Percentiles rank a stretch among this genome's conserved stretches.
Conservation (phyloP, 1,140 invertebrate genomes). For the Gryon sp. region DNA sequence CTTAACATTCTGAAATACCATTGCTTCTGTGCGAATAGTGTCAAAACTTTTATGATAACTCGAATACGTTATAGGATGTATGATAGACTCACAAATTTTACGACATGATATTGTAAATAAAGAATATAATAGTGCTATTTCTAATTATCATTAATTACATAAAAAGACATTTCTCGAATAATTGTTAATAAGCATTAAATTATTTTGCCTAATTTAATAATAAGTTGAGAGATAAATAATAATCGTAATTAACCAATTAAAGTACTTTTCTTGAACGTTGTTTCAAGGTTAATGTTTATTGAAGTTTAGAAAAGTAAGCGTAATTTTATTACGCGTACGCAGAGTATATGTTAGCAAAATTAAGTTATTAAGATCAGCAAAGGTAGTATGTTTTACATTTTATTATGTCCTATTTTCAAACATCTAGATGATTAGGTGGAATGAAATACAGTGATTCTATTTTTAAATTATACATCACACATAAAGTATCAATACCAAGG, state of each 20-base stretch:
- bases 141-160: slow-evolving; percentile 30
- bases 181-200: too few relatives aligned
- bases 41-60: slow-evolving; percentile 32
- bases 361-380: slow-evolving; percentile 32
- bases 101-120: slow-evolving; percentile 9
- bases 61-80: slow-evolving; percentile 29
- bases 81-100: slow-evolving; percentile 25
- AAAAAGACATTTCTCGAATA: too few relatives aligned
- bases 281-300: slow-evolving; percentile 5
- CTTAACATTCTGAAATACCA: slow-evolving; percentile 8
- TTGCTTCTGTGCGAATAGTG: slow-evolving; percentile 21
- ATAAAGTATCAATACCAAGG: too few relatives aligned
- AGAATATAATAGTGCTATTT: slow-evolving; percentile 8
- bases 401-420: too few relatives aligned
- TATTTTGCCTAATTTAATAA: slow-evolving; percentile 22
- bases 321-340: not conserved
- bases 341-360: slow-evolving; percentile 4
- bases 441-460: too few relatives aligned
- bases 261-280: slow-evolving; percentile 2
- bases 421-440: too few relatives aligned
- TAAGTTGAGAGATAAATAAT: slow-evolving; percentile 19
- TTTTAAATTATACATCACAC: too few relatives aligned
- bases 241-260: slow-evolving; percentile 31
- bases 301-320: not conserved
- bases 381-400: too few relatives aligned